A percentile compares a stretch with the other conserved stretches of the same genome.
Evolutionary conservation across 2,113 vertebrate genomes (phyloP).

Genomic region (Callipepla squamata): DNA sequence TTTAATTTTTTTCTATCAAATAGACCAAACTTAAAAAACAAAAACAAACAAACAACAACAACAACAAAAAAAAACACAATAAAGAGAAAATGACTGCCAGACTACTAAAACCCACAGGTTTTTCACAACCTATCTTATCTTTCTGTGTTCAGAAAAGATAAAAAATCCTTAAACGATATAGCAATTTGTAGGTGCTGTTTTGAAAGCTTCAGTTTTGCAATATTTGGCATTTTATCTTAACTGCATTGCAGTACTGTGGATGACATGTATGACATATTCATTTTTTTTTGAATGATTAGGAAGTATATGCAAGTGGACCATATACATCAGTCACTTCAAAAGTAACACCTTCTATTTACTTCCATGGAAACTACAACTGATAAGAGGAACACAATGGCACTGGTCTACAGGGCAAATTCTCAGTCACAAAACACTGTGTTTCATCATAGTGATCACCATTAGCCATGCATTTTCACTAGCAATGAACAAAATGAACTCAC

Average conservation of each 20-base stretch:
- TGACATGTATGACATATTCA: neutral
- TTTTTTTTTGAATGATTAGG: neutral
- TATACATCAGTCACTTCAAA: too few relatives aligned
- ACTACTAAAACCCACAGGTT: neutral
- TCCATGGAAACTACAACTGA: too few relatives aligned
- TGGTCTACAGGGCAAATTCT: too few relatives aligned
- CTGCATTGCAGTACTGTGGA: neutral
- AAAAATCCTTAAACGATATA: neutral
- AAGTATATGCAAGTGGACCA: neutral
- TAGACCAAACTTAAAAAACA: neutral
- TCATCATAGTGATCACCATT: too few relatives aligned
- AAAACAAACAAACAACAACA: too few relatives aligned
- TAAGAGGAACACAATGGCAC: too few relatives aligned
- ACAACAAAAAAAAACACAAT: neutral
- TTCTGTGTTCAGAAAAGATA: neutral
- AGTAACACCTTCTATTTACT: too few relatives aligned
- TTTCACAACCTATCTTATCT: neutral
- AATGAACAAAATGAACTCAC: too few relatives aligned
- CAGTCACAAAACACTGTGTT: too few relatives aligned
- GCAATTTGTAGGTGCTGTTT: neutral
- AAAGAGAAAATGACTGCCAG: neutral
- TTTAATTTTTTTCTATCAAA: neutral
- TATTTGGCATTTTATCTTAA: neutral
- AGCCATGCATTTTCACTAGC: too few relatives aligned
- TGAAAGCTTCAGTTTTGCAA: neutral